These are phyloP conservation scores for Eupleurogrammus muticus DNA, from an alignment of 2,797 vertebrate species.

Conservation along the genomic window DNA sequence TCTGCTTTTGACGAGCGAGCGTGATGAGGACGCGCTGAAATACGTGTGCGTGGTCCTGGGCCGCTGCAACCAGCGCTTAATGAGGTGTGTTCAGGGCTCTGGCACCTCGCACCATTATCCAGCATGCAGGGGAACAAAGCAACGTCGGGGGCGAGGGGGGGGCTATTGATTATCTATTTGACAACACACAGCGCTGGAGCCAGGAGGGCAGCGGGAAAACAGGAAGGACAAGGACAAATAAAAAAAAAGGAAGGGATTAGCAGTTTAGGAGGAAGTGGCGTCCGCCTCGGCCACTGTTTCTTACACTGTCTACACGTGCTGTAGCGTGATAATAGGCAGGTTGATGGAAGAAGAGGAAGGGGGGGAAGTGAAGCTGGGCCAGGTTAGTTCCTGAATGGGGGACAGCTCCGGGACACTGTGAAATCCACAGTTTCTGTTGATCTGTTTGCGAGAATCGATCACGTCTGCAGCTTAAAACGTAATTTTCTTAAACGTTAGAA, in stretches of 20 bases:
- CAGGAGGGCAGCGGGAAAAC: slow-evolving; percentile 29
- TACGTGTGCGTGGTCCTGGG: too few relatives aligned
- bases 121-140: slow-evolving; percentile 61
- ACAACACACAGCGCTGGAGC: slow-evolving; percentile 53
- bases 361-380: background rate
- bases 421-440: too few relatives aligned
- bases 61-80: slow-evolving; percentile 69
- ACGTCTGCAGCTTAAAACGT: too few relatives aligned
- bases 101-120: slow-evolving; percentile 72
- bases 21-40: slow-evolving; percentile 45
- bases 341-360: background rate
- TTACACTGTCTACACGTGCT: background rate
- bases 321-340: background rate
- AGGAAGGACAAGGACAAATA: slow-evolving; percentile 25
- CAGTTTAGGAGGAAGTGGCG: background rate
- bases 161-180: slow-evolving; percentile 77
- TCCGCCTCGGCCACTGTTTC: background rate
- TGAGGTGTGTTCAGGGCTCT: slow-evolving; percentile 72
- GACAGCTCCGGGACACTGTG: too few relatives aligned
- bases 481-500: too few relatives aligned
- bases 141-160: too few relatives aligned
- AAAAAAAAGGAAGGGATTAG: slow-evolving; percentile 5
- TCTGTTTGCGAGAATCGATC: too few relatives aligned
- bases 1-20: slow-evolving; percentile 10
- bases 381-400: background rate